phyloP scores from a whole-genome alignment of 2,888 invertebrate species.

The Cephus spinipes region DNA sequence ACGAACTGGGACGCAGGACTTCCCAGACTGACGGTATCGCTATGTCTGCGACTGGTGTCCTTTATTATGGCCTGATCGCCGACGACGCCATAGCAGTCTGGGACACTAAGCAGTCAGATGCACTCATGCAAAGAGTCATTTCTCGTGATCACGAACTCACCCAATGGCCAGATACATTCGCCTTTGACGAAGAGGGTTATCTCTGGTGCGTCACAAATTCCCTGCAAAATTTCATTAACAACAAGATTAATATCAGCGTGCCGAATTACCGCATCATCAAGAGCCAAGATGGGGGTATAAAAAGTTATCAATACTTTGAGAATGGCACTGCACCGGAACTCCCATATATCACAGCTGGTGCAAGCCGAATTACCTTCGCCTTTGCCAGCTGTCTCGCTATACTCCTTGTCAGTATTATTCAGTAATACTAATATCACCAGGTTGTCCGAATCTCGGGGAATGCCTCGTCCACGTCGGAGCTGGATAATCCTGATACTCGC shows the following conservation, averaged over 20 bases:
- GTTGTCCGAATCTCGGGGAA: no score
- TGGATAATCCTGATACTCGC: background rate
- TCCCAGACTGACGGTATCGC: slow-evolving; percentile 82
- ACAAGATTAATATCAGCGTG: slow-evolving; percentile 71
- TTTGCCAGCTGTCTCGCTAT: slow-evolving; percentile 33
- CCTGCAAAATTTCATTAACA: slow-evolving; percentile 75
- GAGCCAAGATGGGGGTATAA: slow-evolving; percentile 72
- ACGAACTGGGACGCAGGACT: slow-evolving; percentile 73
- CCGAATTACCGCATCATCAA: slow-evolving; percentile 75
- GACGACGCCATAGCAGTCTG: slow-evolving; percentile 79
- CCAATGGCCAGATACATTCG: slow-evolving; percentile 81
- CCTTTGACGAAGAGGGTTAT: slow-evolving; percentile 75
- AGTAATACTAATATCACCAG: slow-evolving; percentile 21
- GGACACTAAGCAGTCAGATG: slow-evolving; percentile 74
- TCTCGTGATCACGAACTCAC: slow-evolving; percentile 76
- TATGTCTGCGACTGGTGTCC: slow-evolving; percentile 77
- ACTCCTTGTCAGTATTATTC: slow-evolving; percentile 31
- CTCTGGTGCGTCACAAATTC: slow-evolving; percentile 78
- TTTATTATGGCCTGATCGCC: slow-evolving; percentile 78
- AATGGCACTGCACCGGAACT: slow-evolving; percentile 49
- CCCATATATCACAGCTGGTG: slow-evolving; percentile 45
- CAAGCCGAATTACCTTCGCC: slow-evolving; percentile 33
- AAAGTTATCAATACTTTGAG: slow-evolving; percentile 73
- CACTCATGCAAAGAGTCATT: slow-evolving; percentile 73
- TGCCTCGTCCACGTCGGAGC: background rate